Base-by-base conservation (phyloP, 2,113 vertebrate species). In the Myotis yumanensis region DNA sequence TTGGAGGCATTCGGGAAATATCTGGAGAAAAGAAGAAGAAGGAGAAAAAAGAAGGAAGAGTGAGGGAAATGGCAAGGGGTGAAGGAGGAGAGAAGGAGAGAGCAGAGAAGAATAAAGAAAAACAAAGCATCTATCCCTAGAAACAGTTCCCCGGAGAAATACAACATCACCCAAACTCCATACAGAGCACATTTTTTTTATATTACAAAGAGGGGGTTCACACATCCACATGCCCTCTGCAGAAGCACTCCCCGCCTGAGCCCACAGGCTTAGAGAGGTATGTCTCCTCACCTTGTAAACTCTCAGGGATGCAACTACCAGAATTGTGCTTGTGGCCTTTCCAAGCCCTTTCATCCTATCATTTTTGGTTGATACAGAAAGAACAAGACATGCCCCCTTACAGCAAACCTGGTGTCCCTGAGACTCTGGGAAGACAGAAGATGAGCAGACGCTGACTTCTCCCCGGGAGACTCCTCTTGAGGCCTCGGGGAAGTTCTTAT, bases 401-500 rank as follows among this genome's bases (percentile, higher is more conserved):
- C n/a, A 54, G 72, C 52, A 69, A 91, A 30, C 37, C 77, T 43
- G 25, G 59, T 86, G 66, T 90, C 73, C 22, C 89, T 7, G 37
- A 66, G 54, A 54, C 54, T 54, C 83, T n/a, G 64, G 25, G 86
- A 90, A 73, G 51, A 86, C 52, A 12, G 68, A 92, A 94, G 93
- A 96, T 82, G 69, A 80, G 90, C 69, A 80, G 54, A 92, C 35
- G 7, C 5, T 18, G 25, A 15, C 76, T 85, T 75, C 88, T 90
- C 89, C 72, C 85, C 22, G 20, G 2, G 85, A 95, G 64, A 81
- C 23, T 57, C 79, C 23, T 87, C 77, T 72, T 0, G 54, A 92
- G 51, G 57, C 86, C 79, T 54, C 4, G 57, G 89, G 90, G 84
- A 94, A 94, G 87, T 51, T 91, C 97, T 97, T 88, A 94, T 82